These are phyloP conservation scores for Tribolium freemani DNA, from an alignment of 2,888 invertebrate genomes.

Conservation along the genomic window DNA sequence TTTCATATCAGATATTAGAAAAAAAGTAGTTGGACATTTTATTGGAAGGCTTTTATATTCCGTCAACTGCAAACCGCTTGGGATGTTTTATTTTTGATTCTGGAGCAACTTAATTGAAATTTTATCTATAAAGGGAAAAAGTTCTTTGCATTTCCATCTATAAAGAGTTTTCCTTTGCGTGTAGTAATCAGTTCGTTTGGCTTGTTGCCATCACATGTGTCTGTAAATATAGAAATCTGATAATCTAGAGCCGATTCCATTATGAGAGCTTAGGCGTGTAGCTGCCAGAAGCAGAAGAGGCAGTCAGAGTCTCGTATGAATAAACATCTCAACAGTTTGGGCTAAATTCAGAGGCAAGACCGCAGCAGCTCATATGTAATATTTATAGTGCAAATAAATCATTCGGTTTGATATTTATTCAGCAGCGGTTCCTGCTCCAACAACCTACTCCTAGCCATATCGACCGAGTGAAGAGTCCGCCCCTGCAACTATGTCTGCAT, in stretches of 20 bases:
- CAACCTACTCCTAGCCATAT: slow-evolving; percentile 33
- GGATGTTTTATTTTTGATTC: not conserved
- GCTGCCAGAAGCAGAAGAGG: slow-evolving; percentile 23
- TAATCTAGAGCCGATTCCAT: slow-evolving; percentile 4
- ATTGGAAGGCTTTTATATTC: not conserved
- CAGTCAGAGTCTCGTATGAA: slow-evolving; percentile 27
- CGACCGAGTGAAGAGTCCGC: slow-evolving; percentile 32
- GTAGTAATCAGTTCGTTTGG: slow-evolving; percentile 1
- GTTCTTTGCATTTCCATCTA: not conserved
- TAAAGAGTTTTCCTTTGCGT: not conserved
- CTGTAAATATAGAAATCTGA: not conserved
- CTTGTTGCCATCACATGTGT: not conserved
- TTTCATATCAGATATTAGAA: too few species aligned
- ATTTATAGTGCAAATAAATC: slow-evolving; percentile 54
- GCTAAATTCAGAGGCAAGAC: slow-evolving; percentile 40
- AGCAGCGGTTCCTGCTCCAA: slow-evolving; percentile 29
- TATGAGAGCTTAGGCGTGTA: slow-evolving; percentile 4
- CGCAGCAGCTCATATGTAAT: slow-evolving; percentile 50
- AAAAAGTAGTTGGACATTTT: too few species aligned
- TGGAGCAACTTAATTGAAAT: not conserved
- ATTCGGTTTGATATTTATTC: slow-evolving; percentile 52
- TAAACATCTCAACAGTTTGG: slow-evolving; percentile 39
- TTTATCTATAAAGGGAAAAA: not conserved
- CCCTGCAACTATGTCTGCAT: slow-evolving; percentile 36
- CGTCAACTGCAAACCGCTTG: not conserved